phyloP scores from a whole-genome alignment of 2,113 vertebrate genomes.

The Probosciger aterrimus region DNA sequence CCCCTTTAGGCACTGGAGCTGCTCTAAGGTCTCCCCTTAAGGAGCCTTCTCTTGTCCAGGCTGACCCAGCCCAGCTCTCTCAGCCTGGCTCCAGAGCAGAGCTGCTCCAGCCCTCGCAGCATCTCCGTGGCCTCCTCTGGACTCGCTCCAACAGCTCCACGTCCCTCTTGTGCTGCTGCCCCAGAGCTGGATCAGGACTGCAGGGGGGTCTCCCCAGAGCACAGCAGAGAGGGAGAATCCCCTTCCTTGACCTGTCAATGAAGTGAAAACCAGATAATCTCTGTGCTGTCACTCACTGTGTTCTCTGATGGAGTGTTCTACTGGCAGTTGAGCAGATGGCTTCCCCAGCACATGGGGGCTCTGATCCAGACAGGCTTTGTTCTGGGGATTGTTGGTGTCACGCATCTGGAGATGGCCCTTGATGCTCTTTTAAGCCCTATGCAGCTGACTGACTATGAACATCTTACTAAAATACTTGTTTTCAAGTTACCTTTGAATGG shows the following conservation, averaged over 20 bases:
- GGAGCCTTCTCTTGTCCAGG: too few species aligned
- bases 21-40: too few species aligned
- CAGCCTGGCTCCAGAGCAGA: too few species aligned
- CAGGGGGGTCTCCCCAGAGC: not conserved
- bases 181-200: not conserved
- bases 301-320: not conserved
- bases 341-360: not conserved
- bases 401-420: not conserved
- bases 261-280: not conserved
- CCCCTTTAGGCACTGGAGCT: not conserved
- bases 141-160: not conserved
- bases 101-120: too few species aligned
- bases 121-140: too few species aligned
- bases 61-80: too few species aligned
- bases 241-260: not conserved
- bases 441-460: not conserved
- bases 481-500: not conserved
- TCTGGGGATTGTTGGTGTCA: accelerated
- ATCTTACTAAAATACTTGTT: not conserved
- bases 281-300: not conserved
- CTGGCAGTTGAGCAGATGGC: not conserved
- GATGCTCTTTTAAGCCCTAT: not conserved
- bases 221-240: not conserved
- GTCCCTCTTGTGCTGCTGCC: not conserved
- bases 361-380: not conserved